Evolutionary conservation across 2,888 invertebrate species (phyloP), one percentile per base, ranked within the genome.

Genomic region (Nomada flava): DNA sequence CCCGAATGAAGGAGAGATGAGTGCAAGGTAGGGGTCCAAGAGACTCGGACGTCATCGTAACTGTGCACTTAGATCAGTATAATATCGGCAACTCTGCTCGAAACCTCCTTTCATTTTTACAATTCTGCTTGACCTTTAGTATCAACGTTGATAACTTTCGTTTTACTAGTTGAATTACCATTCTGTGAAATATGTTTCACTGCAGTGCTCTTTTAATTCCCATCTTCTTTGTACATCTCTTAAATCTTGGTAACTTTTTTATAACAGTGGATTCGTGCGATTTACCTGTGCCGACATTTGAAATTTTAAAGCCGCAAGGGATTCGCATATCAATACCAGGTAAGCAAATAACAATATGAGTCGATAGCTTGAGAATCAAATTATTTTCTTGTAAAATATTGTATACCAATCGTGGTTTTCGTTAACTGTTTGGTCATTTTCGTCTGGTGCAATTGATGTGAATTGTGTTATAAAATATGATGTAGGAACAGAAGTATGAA

Each of bases 271-370:
- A 77, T 42, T 62, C 59, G 26, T 80, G 75, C 15, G 18, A 50
- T 23, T 9, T 94, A 26, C 94, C 94, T 0, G 83, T 89, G 67
- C 92, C 94, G 1, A 90, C 81, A 75, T 90, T 94, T n/a, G 89
- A 92, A 82, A 85, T 91, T 15, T 87, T 94, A 52, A 84, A 83
- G n/a, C 93, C 92, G 15, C 88, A 85, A 73, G 94, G 94, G n/a
- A 89, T 94, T 76, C 88, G 91, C 68, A 91, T 94, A 20, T 94
- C 93, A 59, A 94, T 94, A 82, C 94, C 94, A 20, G 89, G 92
- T 92, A 76, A 71, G 74, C 50, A 65, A 82, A 76, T 70, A 63
- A 60, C 42, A n/a, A 2, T 18, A 23, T 2, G 11, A 55, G 42
- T 20, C 42, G 53, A 18, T 4, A n/a, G 0, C 7, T 4, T n/a